Evolutionary conservation across 2,797 vertebrate species (phyloP).

Genomic region (Syngnathus rostellatus): DNA sequence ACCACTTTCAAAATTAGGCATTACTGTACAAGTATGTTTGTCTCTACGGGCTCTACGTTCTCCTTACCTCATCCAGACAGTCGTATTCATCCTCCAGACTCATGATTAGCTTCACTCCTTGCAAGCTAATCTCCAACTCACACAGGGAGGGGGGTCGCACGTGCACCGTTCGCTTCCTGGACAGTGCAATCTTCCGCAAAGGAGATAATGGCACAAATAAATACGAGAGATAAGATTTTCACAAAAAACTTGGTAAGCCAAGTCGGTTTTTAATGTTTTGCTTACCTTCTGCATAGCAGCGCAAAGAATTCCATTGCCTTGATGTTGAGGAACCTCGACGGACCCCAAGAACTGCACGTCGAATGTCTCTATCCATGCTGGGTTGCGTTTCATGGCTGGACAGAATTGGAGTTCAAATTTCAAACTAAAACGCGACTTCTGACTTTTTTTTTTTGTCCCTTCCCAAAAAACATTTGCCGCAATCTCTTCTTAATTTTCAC

Average conservation of each 20-base stretch:
- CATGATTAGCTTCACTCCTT: conserved; percentile 90
- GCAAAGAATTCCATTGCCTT: conserved; percentile 92
- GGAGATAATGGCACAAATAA: not conserved
- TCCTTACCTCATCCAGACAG: conserved; percentile 71
- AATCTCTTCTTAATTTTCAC: not conserved
- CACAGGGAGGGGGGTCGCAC: conserved; percentile 89
- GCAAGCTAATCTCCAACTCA: conserved; percentile 88
- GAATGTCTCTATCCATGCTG: conserved; percentile 89
- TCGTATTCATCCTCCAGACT: conserved; percentile 79
- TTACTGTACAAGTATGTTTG: no score
- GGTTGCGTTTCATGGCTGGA: conserved; percentile 82
- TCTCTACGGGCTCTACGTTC: no score
- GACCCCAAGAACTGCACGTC: conserved; percentile 93
- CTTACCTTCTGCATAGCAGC: conserved; percentile 95
- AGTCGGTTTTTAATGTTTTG: not conserved
- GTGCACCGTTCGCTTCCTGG: conserved; percentile 88
- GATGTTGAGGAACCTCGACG: conserved; percentile 93
- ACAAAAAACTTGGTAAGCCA: not conserved
- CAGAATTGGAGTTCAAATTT: not conserved
- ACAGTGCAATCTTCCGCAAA: conserved; percentile 79
- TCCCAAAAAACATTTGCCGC: not conserved
- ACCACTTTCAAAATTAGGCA: not conserved
- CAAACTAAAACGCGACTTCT: not conserved
- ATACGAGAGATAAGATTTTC: not conserved
- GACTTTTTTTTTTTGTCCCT: no score